A percentile compares a stretch with the other conserved stretches of the same genome.
Conservation (phyloP, 2,797 vertebrate genomes). For the Gobionotothen gibberifrons region DNA sequence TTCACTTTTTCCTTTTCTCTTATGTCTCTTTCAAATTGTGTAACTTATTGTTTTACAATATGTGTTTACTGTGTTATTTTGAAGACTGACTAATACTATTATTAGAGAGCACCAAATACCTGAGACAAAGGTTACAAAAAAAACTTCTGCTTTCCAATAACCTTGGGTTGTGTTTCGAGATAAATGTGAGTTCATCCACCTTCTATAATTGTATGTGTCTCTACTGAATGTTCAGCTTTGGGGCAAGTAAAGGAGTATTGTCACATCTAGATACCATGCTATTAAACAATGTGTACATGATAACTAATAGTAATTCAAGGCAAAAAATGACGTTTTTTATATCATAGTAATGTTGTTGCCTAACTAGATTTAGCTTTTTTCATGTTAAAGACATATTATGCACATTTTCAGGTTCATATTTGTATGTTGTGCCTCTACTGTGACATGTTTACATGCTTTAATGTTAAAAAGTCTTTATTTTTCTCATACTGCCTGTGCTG, state of each 20-base stretch:
- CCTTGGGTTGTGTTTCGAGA: not conserved
- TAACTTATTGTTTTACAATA: constrained; percentile 21
- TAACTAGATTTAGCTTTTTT: too few relatives aligned
- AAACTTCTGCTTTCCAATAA: not conserved
- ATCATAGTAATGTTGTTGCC: not conserved
- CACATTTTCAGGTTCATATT: too few relatives aligned
- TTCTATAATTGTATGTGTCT: not conserved
- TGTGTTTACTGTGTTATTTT: constrained; percentile 5
- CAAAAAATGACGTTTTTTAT: not conserved
- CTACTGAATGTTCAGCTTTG: not conserved
- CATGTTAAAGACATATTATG: too few relatives aligned
- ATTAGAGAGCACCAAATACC: not conserved
- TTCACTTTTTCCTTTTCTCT: constrained; percentile 57
- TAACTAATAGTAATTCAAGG: not conserved
- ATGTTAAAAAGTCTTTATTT: too few relatives aligned
- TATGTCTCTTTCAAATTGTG: constrained; percentile 9
- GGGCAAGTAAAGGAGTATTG: not conserved
- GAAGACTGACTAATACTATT: not conserved
- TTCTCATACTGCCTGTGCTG: too few relatives aligned
- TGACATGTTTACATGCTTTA: too few relatives aligned
- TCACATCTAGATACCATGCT: not conserved
- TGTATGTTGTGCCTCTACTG: too few relatives aligned
- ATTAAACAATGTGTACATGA: not conserved
- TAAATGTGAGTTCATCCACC: not conserved
- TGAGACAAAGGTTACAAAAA: not conserved